These are phyloP conservation scores for Apamea anceps DNA, from an alignment of 2,888 invertebrate species.

Conservation along the genomic window DNA sequence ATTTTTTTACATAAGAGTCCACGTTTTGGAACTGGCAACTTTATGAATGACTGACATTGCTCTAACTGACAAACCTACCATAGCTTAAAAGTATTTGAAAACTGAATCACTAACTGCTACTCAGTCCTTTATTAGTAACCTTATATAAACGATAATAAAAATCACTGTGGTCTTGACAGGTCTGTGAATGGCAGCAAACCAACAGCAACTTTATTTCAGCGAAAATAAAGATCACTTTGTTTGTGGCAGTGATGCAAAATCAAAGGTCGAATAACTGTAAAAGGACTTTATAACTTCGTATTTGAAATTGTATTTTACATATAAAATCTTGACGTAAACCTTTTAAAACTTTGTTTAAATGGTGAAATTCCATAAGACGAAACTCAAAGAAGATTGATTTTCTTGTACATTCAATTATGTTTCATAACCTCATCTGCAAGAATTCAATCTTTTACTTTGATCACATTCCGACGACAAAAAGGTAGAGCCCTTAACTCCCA, in stretches of 20 bases:
- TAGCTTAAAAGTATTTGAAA: neutral
- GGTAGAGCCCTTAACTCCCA: constrained; percentile 5
- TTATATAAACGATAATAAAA: too few species aligned
- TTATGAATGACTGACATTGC: neutral
- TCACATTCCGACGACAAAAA: constrained; percentile 17
- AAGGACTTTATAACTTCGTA: neutral
- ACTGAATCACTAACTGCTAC: neutral
- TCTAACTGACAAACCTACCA: neutral
- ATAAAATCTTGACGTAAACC: neutral
- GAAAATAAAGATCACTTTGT: neutral
- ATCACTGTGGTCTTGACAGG: too few species aligned
- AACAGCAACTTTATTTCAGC: too few species aligned
- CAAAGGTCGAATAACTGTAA: neutral
- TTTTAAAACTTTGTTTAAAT: constrained; percentile 5
- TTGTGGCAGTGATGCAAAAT: neutral
- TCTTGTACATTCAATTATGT: constrained; percentile 33
- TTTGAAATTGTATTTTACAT: neutral
- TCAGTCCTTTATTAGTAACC: too few species aligned
- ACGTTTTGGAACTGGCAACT: neutral
- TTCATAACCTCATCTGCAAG: constrained; percentile 38
- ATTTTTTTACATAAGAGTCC: neutral
- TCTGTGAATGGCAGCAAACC: too few species aligned
- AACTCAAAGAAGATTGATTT: constrained; percentile 42
- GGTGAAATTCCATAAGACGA: neutral
- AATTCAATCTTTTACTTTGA: constrained; percentile 47